Evolutionary conservation across 2,888 invertebrate species (phyloP), one percentile per base, ranked within the genome.

Genomic region (Cheilosia grossa): DNA sequence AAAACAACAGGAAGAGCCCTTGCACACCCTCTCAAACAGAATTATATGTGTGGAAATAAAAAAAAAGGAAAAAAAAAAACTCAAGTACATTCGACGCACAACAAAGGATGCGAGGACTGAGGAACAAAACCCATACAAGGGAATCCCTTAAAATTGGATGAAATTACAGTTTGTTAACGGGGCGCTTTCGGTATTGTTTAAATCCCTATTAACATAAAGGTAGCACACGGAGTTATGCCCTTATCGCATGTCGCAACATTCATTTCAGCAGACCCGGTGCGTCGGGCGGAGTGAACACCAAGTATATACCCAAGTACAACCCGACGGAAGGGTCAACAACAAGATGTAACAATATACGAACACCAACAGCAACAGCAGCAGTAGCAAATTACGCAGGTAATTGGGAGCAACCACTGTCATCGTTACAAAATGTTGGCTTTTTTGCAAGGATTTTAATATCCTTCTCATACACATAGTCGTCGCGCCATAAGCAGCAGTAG

Each of bases 341-440:
- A 44, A 30, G 44, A 54, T 37, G 53, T 40, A 80, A 67, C 47
- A 64, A 72, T 72, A 77, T 58, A 33, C 56, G 64, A 66, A 66
- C 54, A 63, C 58, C 69, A 73, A 67, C 47, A 58, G 64, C 63
- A 75, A 75, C 58, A 64, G 69, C 67, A 72, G 70, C 67, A 21
- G n/a, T n/a, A 81, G 77, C 81, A 85, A 85, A 85, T 85, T 85
- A 85, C 85, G 75, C 85, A 81, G 85, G 85, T 85, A 85, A 85
- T 85, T 85, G 85, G 85, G 75, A 77, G 70, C 85, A 85, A 85
- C 85, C 85, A 81, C 85, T 80, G 79, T 72, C 66, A 56, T 72
- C 85, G 67, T 75, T 75, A 85, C 80, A 72, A 51, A 81, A 63
- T 82, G 63, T 58, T 64, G 33, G 47, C 15, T 17, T 73, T 42